phyloP scores from a whole-genome alignment of 2,113 vertebrate genomes.

The Coturnix japonica region DNA sequence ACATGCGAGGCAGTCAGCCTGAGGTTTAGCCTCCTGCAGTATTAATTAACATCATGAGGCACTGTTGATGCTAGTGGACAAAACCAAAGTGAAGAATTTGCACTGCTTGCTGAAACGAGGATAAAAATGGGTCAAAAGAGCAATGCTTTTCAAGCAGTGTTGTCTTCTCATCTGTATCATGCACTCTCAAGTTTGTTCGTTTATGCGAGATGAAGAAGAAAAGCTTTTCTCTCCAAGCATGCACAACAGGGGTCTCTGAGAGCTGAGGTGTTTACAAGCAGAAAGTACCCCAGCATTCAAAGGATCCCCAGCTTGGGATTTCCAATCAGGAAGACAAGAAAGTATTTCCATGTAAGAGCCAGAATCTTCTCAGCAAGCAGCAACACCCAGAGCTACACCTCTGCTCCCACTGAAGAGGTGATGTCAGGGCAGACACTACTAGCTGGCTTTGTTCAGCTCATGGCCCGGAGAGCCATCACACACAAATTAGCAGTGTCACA shows the following conservation, averaged over 20 bases:
- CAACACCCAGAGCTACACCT: neutral
- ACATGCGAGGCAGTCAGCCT: slow-evolving; percentile 16
- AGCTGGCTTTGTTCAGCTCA: neutral
- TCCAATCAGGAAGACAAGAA: slow-evolving; percentile 12
- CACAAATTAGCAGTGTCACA: slow-evolving; percentile 22
- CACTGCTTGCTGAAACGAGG: neutral
- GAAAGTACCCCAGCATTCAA: neutral
- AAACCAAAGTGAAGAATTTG: slow-evolving; percentile 47
- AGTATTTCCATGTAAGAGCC: neutral
- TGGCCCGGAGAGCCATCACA: neutral
- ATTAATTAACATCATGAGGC: slow-evolving; percentile 62
- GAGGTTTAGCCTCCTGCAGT: slow-evolving; percentile 38
- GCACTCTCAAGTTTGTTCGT: neutral
- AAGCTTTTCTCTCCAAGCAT: neutral
- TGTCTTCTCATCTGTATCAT: slow-evolving; percentile 17
- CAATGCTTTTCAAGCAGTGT: neutral
- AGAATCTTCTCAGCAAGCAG: neutral
- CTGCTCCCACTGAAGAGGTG: slow-evolving; percentile 12
- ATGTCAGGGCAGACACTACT: neutral
- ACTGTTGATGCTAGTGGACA: slow-evolving; percentile 31
- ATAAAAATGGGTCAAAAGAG: slow-evolving; percentile 56
- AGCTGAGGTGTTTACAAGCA: neutral
- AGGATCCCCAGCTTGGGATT: neutral
- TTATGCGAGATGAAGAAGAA: neutral
- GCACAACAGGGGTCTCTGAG: neutral